Evolutionary conservation across 2,888 invertebrate species (phyloP), one percentile per base, ranked within the genome.

Genomic region (Pinctada fucata): DNA sequence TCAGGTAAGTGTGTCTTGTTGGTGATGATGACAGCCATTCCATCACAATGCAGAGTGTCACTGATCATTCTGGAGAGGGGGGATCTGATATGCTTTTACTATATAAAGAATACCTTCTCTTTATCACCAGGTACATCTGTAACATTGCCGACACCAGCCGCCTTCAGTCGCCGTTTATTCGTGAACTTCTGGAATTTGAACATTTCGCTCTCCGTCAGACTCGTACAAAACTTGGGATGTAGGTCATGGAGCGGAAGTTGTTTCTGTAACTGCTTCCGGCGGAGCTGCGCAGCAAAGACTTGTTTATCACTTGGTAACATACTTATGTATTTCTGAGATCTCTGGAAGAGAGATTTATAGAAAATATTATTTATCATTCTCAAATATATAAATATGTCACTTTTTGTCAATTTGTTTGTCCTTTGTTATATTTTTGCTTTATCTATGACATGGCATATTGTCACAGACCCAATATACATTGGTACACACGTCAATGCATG

Each of bases 251-350:
- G 83, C 49, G 89, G 89, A 68, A 89, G 84, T 73, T 89, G 89
- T 70, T 86, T 81, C 78, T 89, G 89, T 3, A 89, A 80, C 79
- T 89, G 89, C 45, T 85, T 85, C 75, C 89, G 83, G 68, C 89
- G 84, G 16, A 89, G 83, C 70, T 88, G 88, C 31, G 89, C 85
- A 3, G 89, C 89, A 77, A 89, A 89, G 75, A 88, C 83, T 75
- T 89, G 89, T 79, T 89, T 89, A 82, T 89, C 89, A 75, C 87
- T 86, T 13, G 89, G 89, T 64, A 89, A 78, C 89, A 88, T 87
- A 47, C 88, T 85, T 49, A 89, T 88, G 74, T 88, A 88, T 51
- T 88, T 87, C 81, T 89, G 89, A 3, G 89, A 89, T 71, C 88
- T 84, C 89, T 89, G 84, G 2, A 79, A 83, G 51, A 50, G 67